A percentile compares a stretch with the other conserved stretches of the same genome.
Evolutionary conservation across 2,113 vertebrate species (phyloP).

Genomic region (Pseudorasbora parva): DNA sequence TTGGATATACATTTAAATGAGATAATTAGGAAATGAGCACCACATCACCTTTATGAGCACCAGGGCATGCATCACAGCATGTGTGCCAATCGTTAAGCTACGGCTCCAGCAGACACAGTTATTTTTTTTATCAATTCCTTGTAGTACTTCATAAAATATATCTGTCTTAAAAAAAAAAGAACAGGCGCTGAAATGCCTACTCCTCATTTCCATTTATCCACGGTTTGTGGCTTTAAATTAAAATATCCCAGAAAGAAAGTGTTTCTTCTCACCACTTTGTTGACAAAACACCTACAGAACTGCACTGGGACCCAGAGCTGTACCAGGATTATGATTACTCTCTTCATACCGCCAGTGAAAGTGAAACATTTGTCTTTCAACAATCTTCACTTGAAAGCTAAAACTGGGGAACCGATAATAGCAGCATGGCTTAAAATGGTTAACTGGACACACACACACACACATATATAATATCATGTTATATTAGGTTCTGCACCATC

Average conservation of each 20-base stretch:
- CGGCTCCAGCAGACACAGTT: neutral
- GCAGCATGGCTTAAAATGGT: constrained; percentile 1
- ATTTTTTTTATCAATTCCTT: neutral
- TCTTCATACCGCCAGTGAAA: neutral
- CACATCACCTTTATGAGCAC: neutral
- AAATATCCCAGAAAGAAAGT: constrained; percentile 15
- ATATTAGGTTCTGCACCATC: neutral
- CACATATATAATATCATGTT: neutral
- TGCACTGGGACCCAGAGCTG: neutral
- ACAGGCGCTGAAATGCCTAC: neutral
- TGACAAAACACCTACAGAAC: neutral
- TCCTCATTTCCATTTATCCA: neutral
- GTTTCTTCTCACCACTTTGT: neutral
- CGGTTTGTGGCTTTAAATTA: neutral
- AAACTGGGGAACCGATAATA: neutral
- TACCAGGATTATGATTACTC: neutral
- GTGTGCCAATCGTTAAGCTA: neutral
- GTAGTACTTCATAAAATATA: neutral
- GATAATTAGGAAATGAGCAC: neutral
- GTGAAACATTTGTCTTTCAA: neutral
- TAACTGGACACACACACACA: neutral
- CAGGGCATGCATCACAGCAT: neutral
- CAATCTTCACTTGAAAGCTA: neutral
- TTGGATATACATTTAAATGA: neutral
- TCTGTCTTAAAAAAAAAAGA: neutral